Evolutionary conservation across 2,888 invertebrate genomes (phyloP).

Genomic region (Schrankia costaestrigalis): DNA sequence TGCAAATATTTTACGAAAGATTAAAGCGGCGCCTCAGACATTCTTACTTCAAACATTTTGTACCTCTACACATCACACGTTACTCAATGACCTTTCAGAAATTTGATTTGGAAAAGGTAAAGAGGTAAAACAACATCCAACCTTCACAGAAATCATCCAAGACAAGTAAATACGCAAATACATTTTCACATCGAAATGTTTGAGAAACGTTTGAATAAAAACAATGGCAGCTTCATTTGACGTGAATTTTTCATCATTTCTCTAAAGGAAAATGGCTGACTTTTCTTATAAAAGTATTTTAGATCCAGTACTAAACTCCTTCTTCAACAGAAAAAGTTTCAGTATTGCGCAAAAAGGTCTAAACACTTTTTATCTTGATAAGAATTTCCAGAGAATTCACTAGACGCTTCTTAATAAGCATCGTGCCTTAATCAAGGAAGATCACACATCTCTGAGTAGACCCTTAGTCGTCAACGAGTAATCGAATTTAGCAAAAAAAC

Average conservation of each 20-base stretch:
- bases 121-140: conserved; percentile 5
- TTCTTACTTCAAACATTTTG: too few relatives aligned
- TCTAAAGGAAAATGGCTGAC: conserved; percentile 8
- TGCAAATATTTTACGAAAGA: too few relatives aligned
- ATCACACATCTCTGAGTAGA: too few relatives aligned
- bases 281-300: conserved; percentile 8
- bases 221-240: conserved; percentile 8
- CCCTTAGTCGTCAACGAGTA: conserved; percentile 1
- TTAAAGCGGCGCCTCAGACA: too few relatives aligned
- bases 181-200: conserved; percentile 5
- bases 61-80: too few relatives aligned
- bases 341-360: too few relatives aligned
- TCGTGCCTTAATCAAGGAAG: too few relatives aligned
- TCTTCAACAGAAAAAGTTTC: too few relatives aligned
- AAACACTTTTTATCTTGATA: too few relatives aligned
- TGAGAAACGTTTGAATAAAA: conserved; percentile 8
- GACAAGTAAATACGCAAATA: conserved; percentile 8
- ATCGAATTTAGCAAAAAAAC: conserved; percentile 17
- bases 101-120: conserved; percentile 1
- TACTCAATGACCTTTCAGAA: too few relatives aligned
- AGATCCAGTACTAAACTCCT: neutral
- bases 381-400: too few relatives aligned
- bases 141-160: conserved; percentile 7
- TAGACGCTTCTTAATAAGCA: too few relatives aligned
- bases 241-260: conserved; percentile 9